Evolutionary conservation across 2,113 vertebrate species (phyloP).

Genomic region (Corythornis cristatus): DNA sequence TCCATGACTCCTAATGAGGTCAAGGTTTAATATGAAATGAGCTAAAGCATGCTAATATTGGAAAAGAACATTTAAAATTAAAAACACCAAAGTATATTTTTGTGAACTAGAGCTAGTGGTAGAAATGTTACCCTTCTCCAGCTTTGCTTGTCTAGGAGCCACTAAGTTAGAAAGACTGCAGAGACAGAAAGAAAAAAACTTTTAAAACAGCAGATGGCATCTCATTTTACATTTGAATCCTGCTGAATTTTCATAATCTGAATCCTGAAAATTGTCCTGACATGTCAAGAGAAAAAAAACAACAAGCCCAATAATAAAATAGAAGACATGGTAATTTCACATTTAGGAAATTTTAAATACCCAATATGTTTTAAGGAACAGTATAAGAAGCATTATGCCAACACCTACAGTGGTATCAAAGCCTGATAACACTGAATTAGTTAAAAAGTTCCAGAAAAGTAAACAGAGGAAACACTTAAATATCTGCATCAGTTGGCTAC

Average conservation of each 20-base stretch:
- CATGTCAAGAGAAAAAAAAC: not conserved
- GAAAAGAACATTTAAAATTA: not conserved
- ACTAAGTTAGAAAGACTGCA: not conserved
- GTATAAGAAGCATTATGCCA: not conserved
- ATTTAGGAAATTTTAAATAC: not conserved
- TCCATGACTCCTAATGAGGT: not conserved
- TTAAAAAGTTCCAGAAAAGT: not conserved
- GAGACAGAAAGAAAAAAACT: not conserved
- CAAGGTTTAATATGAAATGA: not conserved
- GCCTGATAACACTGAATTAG: not conserved
- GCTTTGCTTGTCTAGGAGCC: not conserved
- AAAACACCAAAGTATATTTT: not conserved
- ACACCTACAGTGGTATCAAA: not conserved
- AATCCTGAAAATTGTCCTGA: not conserved
- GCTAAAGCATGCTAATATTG: not conserved
- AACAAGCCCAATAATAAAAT: not conserved
- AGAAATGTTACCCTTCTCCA: not conserved
- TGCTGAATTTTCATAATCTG: not conserved
- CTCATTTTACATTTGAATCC: not conserved
- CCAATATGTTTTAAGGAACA: not conserved
- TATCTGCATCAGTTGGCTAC: not conserved
- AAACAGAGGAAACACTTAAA: conserved; percentile 2
- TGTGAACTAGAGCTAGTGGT: not conserved
- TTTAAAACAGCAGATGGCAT: not conserved
- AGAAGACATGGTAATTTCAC: not conserved